phyloP scores from a whole-genome alignment of 2,797 vertebrate genomes.

The Neopelma chrysocephalum region DNA sequence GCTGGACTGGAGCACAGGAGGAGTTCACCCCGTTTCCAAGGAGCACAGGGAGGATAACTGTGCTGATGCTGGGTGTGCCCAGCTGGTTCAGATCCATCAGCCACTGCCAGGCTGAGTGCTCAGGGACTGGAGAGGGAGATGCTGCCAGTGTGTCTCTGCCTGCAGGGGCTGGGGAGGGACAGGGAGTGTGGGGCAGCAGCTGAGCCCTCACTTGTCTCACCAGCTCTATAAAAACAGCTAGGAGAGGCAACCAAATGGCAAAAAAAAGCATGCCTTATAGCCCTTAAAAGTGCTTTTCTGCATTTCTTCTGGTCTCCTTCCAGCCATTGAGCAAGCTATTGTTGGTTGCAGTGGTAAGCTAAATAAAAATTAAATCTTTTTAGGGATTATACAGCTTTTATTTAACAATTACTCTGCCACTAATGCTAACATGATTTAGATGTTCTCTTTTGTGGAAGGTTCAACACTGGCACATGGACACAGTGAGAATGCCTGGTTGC shows the following conservation, averaged over 20 bases:
- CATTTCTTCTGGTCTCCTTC: not conserved
- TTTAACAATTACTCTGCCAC: not conserved
- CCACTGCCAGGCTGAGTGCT: not conserved
- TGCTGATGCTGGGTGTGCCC: not conserved
- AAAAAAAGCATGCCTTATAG: not conserved
- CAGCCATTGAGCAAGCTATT: not conserved
- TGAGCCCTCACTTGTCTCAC: not conserved
- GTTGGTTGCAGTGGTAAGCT: not conserved
- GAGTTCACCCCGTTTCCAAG: not conserved
- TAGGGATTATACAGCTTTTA: not conserved
- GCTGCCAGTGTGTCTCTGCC: not conserved
- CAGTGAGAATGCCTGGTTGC: not conserved
- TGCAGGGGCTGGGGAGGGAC: not conserved
- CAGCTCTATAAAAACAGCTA: not conserved
- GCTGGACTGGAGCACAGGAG: not conserved
- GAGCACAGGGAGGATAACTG: not conserved
- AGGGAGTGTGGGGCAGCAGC: rapidly evolving
- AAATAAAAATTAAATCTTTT: not conserved
- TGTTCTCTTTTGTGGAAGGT: not conserved
- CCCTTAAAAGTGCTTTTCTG: not conserved
- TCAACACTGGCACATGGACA: not conserved
- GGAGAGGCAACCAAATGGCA: not conserved
- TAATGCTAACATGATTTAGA: not conserved
- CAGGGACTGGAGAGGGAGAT: not conserved
- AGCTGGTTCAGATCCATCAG: not conserved